Evolutionary conservation across 2,797 vertebrate genomes (phyloP), one percentile per base, ranked within the genome.

Genomic region (Jordanella pulchra): DNA sequence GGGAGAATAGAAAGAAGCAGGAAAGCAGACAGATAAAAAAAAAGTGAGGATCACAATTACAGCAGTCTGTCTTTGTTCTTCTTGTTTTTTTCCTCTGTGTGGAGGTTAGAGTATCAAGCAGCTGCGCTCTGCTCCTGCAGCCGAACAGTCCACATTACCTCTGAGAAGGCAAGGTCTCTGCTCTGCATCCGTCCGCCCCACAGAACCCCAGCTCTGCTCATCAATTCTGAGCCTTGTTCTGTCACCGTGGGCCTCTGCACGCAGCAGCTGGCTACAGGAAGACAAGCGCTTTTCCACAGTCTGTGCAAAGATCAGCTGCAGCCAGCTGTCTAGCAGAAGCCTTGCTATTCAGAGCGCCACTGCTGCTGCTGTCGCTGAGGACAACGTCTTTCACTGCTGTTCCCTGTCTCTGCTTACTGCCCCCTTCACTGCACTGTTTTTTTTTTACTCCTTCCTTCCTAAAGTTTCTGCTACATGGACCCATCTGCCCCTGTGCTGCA

Each of bases 211-310:
- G 92, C 94, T 82, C 87, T 91, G 93, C 88, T 95, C 93, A 96
- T 97, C 95, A 95, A 96, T 96, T 95, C 94, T 95, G 94, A 93
- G 93, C 93, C 94, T 95, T 96, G 95, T 96, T 87, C 86, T 91
- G 88, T 92, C 94, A 95, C 94, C 95, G 93, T 91, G 92, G 92
- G 92, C 92, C 94, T 92, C 88, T 89, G 94, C 91, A 87, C 92
- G 85, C 94, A 95, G 95, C 96, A 96, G 95, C 96, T 97, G 96
- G 95, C 94, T 93, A 93, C 94, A 95, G 95, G 95, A 96, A 95
- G 94, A 94, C 94, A 90, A 91, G 88, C 84, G 60, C 89, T 92
- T 90, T 94, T 95, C 93, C 93, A 87, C 92, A 94, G 93, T 91
- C 89, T 88, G 93, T 90, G 89, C 93, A 93, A 94, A 93, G 95